Base-by-base conservation (phyloP, 2,797 vertebrate genomes). In the Merluccius polli region DNA sequence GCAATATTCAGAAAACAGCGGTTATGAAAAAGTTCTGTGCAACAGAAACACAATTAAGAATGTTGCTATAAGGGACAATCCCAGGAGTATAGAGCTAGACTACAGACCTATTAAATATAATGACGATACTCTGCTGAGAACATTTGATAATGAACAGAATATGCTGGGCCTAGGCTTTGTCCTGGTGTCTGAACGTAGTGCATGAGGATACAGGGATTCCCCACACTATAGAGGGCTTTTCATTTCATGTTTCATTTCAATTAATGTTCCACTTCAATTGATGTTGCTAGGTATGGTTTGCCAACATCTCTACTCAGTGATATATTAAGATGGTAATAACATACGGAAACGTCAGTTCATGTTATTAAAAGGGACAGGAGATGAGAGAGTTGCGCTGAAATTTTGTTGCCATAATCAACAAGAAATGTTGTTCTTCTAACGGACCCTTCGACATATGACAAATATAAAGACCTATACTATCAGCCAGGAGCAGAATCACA, bases 81-180 rank as follows among this genome's bases (percentile, higher is more conserved):
- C 67, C 67, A 16, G 2, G 67, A 18, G 30, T 18, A 31, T 69
- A 10, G 67, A 31, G 52, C 52, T 69, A 69, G 67, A 30, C 30
- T 31, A 69, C 29, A 21, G 67, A 69, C 67, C 6, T 63, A 63
- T 69, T 36, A 72, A 72, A 27, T 29, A 72, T 69, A 69, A 69
- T 69, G 67, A 32, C 16, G 13, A 16, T 31, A 6, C 31, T 68
- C 65, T 68, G 65, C 13, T 8, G 65, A 68, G 65, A 27, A 27
- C 12, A 10, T 31, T 31, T 29, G 65, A n/a, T 59, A 29, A 68
- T 68, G 24, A 68, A 16, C 24, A 68, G 27, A 27, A 32, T 69
- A 30, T 69, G 67, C 27, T 31, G 27, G 27, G 18, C 67, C 27
- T 32, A 13, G 31, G 7, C 24, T 30, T 31, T 30, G 10, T 6